These are phyloP conservation scores for roundworm (Caenorhabditis elegans) DNA, from an alignment of 1,140 invertebrate species.

Conservation along the genomic window DNA sequence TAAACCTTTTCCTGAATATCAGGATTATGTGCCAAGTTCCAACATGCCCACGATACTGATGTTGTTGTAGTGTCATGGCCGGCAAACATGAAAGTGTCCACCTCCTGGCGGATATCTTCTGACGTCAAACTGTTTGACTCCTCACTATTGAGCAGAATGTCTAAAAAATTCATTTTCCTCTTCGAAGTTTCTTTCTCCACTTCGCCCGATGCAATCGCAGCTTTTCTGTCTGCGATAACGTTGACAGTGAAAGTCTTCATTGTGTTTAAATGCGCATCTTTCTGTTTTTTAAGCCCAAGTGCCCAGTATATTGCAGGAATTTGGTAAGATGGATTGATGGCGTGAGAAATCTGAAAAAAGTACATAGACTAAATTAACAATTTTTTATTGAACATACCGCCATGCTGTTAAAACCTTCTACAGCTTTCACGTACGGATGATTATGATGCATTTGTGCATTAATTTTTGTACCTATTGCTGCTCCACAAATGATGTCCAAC, in stretches of 20 bases:
- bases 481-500: constrained; percentile 80
- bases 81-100: constrained; percentile 79
- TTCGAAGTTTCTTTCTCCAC: constrained; percentile 69
- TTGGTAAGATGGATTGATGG: not conserved
- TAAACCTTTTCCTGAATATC: constrained; percentile 76
- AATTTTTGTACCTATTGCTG: constrained; percentile 79
- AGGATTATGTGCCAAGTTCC: constrained; percentile 68
- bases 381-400: constrained; percentile 43
- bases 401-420: constrained; percentile 71
- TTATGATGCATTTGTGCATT: constrained; percentile 74
- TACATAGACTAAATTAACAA: too few species aligned
- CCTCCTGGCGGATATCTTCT: constrained; percentile 73
- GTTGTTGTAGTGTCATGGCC: constrained; percentile 86
- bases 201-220: not conserved
- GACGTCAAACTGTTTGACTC: constrained; percentile 73
- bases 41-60: constrained; percentile 73
- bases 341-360: constrained; percentile 71
- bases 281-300: not conserved
- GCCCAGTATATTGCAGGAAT: not conserved
- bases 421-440: constrained; percentile 77
- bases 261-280: not conserved
- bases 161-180: constrained; percentile 82
- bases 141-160: constrained; percentile 82
- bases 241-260: not conserved
- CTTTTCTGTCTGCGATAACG: constrained; percentile 17